Evolutionary conservation across 1,140 invertebrate species (phyloP), one percentile per base, ranked within the genome.

Genomic region (Drosophila funebris): DNA sequence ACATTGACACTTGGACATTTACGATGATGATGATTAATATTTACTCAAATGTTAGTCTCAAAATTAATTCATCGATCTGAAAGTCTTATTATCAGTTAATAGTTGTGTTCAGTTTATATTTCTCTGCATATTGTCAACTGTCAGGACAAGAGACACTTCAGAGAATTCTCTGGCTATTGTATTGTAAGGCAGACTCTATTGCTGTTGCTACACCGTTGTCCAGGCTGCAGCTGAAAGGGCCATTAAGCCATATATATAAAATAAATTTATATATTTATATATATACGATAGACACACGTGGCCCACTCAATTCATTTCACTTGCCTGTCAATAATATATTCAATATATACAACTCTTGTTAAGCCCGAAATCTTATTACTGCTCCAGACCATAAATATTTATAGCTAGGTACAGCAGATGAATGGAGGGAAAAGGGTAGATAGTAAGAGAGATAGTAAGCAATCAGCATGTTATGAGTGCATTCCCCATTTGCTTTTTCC

Each of bases 281-380:
- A n/a, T n/a, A n/a, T 52, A 31, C 43, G 14, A 39, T 37, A 57
- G 56, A 44, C 62, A 54, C 36, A 62, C 67, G 58, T 64, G 24
- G 57, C 63, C 16, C 7, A 48, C 4, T 27, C 22, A 68, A 50
- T 73, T 73, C 41, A 29, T 78, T 67, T 53, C 61, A 62, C 60
- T 54, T 57, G 74, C 46, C 37, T 75, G 36, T 50, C 14, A 14
- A n/a, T 20, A 48, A 61, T 60, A 48, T 71, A 71, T 79, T 75
- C 62, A 67, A 62, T 76, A 44, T n/a, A 22, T 37, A 60, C 39
- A 70, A 36, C 48, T 56, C 36, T 54, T 67, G 62, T 52, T 53
- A 63, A 70, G 44, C 66, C 37, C 22, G 16, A 74, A 63, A 74
- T 63, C 72, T 36, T 63, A 63, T 63, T 74, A 74, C 70, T 70